Base-by-base conservation (phyloP, 2,888 invertebrate genomes). In the Cyclophora punctaria region DNA sequence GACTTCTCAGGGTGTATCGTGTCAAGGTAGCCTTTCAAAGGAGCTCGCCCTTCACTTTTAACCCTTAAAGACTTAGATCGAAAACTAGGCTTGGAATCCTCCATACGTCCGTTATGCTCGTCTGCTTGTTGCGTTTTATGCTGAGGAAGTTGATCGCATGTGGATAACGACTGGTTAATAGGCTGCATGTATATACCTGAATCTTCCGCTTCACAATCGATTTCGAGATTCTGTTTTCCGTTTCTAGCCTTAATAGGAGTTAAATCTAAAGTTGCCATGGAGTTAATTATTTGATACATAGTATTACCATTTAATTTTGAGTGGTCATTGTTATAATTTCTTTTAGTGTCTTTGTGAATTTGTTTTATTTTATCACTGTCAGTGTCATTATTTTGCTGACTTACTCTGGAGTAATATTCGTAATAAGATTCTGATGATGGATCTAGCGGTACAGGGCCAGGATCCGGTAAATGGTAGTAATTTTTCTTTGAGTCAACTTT, bases 21-120 rank as follows among this genome's bases (percentile, higher is more conserved):
- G 46, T 87, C 82, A 42, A 88, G 76, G 69, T 86, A 88, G 55
- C 80, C 71, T 58, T 80, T 74, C 54, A 88, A 76, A 49, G 88
- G 87, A 41, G 80, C 76, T 69, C 88, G 78, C 56, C 85, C 85
- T 78, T 89, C 89, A 67, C 86, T 89, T 75, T 88, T 89, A 43
- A 89, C 83, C 76, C 89, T 81, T 58, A 89, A 74, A 52, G 89
- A 89, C 76, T 89, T 89, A 55, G 89, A 89, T 62, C 89, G 87
- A 79, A 87, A 87, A 71, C 79, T 86, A 63, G 87, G 85, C 67
- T 80, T 87, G 57, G 61, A 68, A 63, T 80, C 81, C 70, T 85
- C 85, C 49, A 70, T 71, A 62, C 85, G 82, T 81, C 82, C 82
- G 72, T 74, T 83, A 69, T 76, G 80, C 68, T 71, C 78, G 73